Conservation (phyloP, 2,797 vertebrate species). For the Tapirus indicus region DNA sequence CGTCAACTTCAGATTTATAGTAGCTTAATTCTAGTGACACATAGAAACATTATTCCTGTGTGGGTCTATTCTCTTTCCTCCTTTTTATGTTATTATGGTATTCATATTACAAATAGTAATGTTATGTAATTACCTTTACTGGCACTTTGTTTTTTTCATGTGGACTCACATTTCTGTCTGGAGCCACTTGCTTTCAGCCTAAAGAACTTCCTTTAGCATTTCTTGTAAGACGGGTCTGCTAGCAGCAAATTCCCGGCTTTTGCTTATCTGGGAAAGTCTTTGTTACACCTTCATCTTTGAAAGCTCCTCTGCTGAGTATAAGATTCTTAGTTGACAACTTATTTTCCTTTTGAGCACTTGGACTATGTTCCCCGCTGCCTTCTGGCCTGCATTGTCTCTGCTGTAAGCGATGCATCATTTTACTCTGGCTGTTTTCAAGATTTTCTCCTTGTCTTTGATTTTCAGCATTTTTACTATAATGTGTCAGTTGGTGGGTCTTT, state of each 20-base stretch:
- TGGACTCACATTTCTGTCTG: neutral
- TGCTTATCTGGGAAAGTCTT: neutral
- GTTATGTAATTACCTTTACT: neutral
- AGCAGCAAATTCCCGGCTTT: too few relatives aligned
- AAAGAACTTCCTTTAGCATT: neutral
- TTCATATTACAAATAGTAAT: accelerated
- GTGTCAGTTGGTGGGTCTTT: neutral
- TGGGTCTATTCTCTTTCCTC: neutral
- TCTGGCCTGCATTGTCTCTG: neutral
- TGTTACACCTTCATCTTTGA: neutral
- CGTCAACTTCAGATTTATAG: neutral
- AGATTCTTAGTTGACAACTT: neutral
- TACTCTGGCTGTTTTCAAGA: neutral
- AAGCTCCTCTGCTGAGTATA: neutral
- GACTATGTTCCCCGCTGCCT: accelerated
- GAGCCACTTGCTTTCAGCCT: neutral
- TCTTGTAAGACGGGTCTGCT: neutral
- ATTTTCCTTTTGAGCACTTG: neutral
- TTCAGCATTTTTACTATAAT: neutral
- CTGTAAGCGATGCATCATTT: accelerated
- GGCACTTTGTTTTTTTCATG: neutral
- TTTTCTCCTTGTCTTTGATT: neutral
- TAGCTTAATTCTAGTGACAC: neutral
- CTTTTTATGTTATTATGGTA: accelerated
- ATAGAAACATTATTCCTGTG: accelerated